These are phyloP conservation scores for Dione vanillae DNA, from an alignment of 2,888 invertebrate species.

Conservation along the genomic window DNA sequence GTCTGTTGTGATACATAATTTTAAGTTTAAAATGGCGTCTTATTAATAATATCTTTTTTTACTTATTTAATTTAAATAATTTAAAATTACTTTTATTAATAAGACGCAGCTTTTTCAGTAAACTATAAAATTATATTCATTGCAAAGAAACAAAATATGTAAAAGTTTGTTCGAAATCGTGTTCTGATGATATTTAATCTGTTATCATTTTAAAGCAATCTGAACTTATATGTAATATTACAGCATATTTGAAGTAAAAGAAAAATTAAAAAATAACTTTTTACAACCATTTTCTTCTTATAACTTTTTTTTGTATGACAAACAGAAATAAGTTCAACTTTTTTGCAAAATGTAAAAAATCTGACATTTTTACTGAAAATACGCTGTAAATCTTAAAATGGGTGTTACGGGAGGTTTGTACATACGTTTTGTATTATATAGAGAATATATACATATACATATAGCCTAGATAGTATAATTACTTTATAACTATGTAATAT, in stretches of 20 bases:
- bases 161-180: slow-evolving; percentile 56
- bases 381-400: slow-evolving; percentile 62
- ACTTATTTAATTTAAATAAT: neutral
- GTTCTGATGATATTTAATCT: slow-evolving; percentile 60
- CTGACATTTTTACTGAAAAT: slow-evolving; percentile 47
- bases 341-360: neutral
- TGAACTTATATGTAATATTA: slow-evolving; percentile 41
- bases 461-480: slow-evolving; percentile 80
- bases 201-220: slow-evolving; percentile 44
- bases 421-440: slow-evolving; percentile 83
- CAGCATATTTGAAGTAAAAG: slow-evolving; percentile 34
- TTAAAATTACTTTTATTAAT: slow-evolving; percentile 1
- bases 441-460: slow-evolving; percentile 78
- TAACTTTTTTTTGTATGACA: slow-evolving; percentile 5
- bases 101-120: slow-evolving; percentile 54
- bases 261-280: neutral
- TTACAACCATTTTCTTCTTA: neutral
- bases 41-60: neutral
- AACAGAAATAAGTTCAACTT: neutral
- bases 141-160: slow-evolving; percentile 46
- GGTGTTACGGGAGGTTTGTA: slow-evolving; percentile 82
- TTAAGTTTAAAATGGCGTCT: slow-evolving; percentile 57
- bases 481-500: slow-evolving; percentile 81
- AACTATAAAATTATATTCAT: slow-evolving; percentile 58
- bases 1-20: slow-evolving; percentile 81